These are phyloP conservation scores for Hydrochoerus hydrochaeris DNA, from an alignment of 2,113 vertebrate species.

Conservation along the genomic window DNA sequence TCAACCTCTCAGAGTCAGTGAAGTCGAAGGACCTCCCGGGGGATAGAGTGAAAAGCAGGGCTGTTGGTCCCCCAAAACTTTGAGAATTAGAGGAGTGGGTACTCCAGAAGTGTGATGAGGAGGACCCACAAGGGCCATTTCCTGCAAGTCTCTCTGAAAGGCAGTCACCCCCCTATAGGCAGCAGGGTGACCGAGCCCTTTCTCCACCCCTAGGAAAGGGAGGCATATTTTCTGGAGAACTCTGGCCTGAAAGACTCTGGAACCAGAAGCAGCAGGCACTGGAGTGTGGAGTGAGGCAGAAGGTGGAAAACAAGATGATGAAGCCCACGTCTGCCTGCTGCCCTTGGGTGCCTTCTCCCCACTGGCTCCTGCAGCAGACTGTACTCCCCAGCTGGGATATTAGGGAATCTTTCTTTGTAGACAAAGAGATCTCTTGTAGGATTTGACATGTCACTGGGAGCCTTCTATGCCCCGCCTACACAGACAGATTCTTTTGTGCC, in stretches of 20 bases:
- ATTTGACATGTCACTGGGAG: background rate
- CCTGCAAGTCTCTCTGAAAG: background rate
- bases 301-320: background rate
- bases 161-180: background rate
- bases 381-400: background rate
- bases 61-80: background rate
- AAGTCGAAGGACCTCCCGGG: background rate
- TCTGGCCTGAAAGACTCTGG: background rate
- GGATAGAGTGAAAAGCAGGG: background rate
- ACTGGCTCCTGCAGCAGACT: background rate
- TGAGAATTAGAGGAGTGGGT: background rate
- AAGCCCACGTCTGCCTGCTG: background rate
- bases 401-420: background rate
- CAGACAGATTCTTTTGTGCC: background rate
- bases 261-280: background rate
- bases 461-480: no score
- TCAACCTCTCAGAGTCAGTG: background rate
- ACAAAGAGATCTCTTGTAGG: background rate
- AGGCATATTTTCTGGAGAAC: background rate
- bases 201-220: background rate
- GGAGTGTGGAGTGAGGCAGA: background rate
- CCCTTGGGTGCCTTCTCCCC: background rate
- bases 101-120: background rate
- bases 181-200: background rate
- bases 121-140: no score